Conservation (phyloP, 2,888 invertebrate genomes). For the Drosophila testacea region DNA sequence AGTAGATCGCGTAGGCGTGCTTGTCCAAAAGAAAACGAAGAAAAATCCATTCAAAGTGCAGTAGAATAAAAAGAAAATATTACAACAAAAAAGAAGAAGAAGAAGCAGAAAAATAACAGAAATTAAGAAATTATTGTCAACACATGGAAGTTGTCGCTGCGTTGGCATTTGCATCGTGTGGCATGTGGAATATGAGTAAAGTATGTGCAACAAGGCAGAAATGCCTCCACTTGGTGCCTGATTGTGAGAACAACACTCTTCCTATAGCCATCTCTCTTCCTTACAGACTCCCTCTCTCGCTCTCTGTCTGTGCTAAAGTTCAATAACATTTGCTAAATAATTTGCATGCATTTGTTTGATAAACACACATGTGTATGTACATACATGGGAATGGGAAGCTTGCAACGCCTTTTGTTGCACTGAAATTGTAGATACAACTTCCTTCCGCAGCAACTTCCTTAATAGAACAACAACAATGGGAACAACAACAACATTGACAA, state of each 20-base stretch:
- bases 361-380: neutral
- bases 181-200: constrained; percentile 16
- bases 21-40: constrained; percentile 26
- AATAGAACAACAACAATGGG: neutral
- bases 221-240: constrained; percentile 22
- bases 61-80: constrained; percentile 1
- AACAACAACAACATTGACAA: constrained; percentile 2
- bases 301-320: constrained; percentile 43
- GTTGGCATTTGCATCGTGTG: constrained; percentile 46
- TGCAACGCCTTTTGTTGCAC: constrained; percentile 15
- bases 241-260: neutral
- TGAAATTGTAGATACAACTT: constrained; percentile 61
- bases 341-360: constrained; percentile 51
- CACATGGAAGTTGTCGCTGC: constrained; percentile 60
- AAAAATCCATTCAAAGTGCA: constrained; percentile 2
- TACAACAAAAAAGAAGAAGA: constrained; percentile 4
- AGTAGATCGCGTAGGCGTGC: constrained; percentile 39
- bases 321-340: constrained; percentile 64
- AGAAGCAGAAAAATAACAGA: constrained; percentile 3
- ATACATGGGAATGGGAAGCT: neutral
- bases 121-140: constrained; percentile 54
- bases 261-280: neutral
- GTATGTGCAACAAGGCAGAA: constrained; percentile 23
- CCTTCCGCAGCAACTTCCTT: constrained; percentile 67
- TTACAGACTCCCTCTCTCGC: neutral